phyloP scores from a whole-genome alignment of 2,888 invertebrate genomes.

The Argyresthia goedartella region DNA sequence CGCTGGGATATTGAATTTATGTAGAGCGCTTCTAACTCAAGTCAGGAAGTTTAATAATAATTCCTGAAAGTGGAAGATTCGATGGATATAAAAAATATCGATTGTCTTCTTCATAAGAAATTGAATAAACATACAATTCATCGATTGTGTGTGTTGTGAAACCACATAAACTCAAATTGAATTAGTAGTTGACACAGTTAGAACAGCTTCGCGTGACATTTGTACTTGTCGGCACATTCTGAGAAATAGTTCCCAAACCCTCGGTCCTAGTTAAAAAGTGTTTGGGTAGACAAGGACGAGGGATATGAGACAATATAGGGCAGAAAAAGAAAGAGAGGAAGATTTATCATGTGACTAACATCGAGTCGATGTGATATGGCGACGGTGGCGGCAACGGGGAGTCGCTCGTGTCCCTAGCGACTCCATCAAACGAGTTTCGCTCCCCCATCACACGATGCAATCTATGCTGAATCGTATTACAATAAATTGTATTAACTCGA shows the following conservation, averaged over 20 bases:
- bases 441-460: constrained; percentile 66
- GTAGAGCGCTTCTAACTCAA: no score
- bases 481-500: constrained; percentile 71
- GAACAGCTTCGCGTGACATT: constrained; percentile 20
- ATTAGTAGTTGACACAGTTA: no score
- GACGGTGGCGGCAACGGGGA: no score
- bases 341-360: constrained; percentile 71
- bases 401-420: constrained; percentile 57
- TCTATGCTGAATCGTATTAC: constrained; percentile 72
- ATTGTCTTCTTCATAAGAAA: no score
- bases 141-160: no score
- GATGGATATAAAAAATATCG: no score
- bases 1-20: constrained; percentile 5
- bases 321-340: constrained; percentile 49
- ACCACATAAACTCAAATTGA: no score
- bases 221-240: constrained; percentile 32
- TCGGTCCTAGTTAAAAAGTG: constrained; percentile 40
- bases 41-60: no score
- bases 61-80: no score
- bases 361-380: constrained; percentile 43
- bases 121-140: no score
- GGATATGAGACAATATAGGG: constrained; percentile 35
- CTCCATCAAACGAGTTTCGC: constrained; percentile 68
- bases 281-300: constrained; percentile 39
- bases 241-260: constrained; percentile 12